These are phyloP conservation scores for Melinopterus prodromus DNA, from an alignment of 2,888 invertebrate genomes.

Conservation along the genomic window DNA sequence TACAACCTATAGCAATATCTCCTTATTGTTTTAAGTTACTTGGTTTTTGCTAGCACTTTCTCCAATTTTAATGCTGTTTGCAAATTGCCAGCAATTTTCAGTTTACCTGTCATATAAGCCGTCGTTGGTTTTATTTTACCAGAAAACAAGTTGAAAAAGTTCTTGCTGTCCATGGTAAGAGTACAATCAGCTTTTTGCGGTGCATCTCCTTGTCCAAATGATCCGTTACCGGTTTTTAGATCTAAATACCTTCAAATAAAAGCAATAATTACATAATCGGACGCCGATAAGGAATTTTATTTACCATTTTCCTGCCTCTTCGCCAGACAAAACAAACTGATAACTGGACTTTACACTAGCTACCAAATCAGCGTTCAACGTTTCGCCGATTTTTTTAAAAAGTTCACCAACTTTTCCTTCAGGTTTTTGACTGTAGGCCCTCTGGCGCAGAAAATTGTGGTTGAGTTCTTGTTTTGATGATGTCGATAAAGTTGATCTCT, in stretches of 20 bases:
- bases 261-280: neutral
- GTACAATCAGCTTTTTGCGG: constrained; percentile 79
- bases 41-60: constrained; percentile 83
- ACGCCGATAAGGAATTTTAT: neutral
- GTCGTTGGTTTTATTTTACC: constrained; percentile 90
- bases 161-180: constrained; percentile 81
- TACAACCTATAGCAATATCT: too few species aligned
- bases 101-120: constrained; percentile 96
- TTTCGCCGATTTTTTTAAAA: constrained; percentile 75
- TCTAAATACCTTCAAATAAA: constrained; percentile 75
- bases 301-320: constrained; percentile 61
- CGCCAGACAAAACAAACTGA: constrained; percentile 88
- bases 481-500: neutral
- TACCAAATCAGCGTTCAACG: constrained; percentile 80
- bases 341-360: constrained; percentile 83
- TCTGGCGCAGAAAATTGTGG: neutral
- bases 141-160: constrained; percentile 83
- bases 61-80: constrained; percentile 95
- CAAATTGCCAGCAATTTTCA: constrained; percentile 92
- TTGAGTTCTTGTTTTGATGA: neutral
- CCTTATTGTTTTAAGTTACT: constrained; percentile 50
- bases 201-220: constrained; percentile 81
- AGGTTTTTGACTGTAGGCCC: constrained; percentile 30
- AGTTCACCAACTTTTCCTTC: constrained; percentile 70
- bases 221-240: constrained; percentile 85